Percentiles rank a stretch among this genome's conserved stretches.
These are phyloP conservation scores for Stenichneumon culpator DNA, from an alignment of 2,888 invertebrate genomes.

Conservation along the genomic window DNA sequence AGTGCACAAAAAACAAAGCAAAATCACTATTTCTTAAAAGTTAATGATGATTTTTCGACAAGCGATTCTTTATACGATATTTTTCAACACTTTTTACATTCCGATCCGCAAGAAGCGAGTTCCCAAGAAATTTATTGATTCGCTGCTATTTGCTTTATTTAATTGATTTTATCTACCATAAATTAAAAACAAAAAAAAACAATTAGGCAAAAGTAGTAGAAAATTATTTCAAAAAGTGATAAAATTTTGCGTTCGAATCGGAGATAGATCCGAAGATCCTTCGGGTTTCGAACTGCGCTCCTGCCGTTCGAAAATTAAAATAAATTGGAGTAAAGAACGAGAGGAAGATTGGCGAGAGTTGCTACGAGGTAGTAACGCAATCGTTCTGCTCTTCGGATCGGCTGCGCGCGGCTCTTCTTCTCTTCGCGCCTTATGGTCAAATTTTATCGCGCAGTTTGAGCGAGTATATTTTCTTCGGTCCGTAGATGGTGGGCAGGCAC, in stretches of 20 bases:
- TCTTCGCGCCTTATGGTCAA: slow-evolving; percentile 65
- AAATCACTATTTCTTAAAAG: not conserved
- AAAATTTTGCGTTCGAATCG: not conserved
- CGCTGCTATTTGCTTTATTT: not conserved
- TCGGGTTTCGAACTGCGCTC: not conserved
- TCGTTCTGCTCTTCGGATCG: slow-evolving; percentile 39
- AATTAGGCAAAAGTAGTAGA: not conserved
- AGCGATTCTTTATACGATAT: not conserved
- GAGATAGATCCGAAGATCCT: not conserved
- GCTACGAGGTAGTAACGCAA: slow-evolving; percentile 41
- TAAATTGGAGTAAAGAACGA: slow-evolving; percentile 77
- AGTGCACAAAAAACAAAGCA: not conserved
- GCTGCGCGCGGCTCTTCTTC: slow-evolving; percentile 25
- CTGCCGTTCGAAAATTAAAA: slow-evolving; percentile 81
- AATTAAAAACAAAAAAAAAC: not conserved
- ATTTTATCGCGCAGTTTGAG: slow-evolving; percentile 78
- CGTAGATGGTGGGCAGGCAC: slow-evolving; percentile 57
- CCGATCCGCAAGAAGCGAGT: not conserved
- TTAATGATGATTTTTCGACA: not conserved
- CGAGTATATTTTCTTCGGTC: slow-evolving; percentile 58
- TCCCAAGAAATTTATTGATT: not conserved
- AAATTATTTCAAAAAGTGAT: not conserved
- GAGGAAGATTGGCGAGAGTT: slow-evolving; percentile 24
- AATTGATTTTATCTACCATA: not conserved
- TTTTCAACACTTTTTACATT: not conserved